Base-by-base conservation (phyloP, 2,888 invertebrate genomes). In the Ctena decussata region DNA sequence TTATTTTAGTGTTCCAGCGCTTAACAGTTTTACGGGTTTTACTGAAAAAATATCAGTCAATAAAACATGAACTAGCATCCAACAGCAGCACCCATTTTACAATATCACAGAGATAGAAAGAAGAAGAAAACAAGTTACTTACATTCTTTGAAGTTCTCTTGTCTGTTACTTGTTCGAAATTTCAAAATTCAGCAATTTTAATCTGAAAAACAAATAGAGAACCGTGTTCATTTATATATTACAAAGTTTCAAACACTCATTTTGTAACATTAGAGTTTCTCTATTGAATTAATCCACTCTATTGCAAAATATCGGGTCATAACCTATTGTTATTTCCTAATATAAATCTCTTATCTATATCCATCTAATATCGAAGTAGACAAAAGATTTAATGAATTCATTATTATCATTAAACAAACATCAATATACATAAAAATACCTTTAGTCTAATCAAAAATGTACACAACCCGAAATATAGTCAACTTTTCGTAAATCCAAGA, bases 401-500 rank as follows among this genome's bases (percentile, higher is more conserved):
- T 3, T 57, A 8, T 27, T 27, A 57, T 24, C 12, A 27, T 57
- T 27, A 57, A 57, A 57, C 27, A 57, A 57, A 57, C 27, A 57
- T 27, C 21, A 24, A 57, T 49, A 21, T 57, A 5, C 41, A 41
- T 41, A 6, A n/a, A 57, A 57, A 57, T 57, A 57, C 57, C 57
- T 27, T 57, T 8, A 57, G n/a, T 57, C 12, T 57, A 57, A 27
- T n/a, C 15, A 53, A 60, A 60, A 60, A 60, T 60, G 30, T 35
- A 65, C 30, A 65, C 46, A 57, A 57, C 57, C 24, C 6, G 35
- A 57, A 5, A 27, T 18, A 11, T 5, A 35, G n/a, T n/a, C n/a
- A 65, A 65, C 32, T 35, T 18, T 65, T 65, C 65, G 65, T 65
- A 65, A 65, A 65, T 65, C 30, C 65, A 65, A 65, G 21, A 65